Evolutionary conservation across 35 echinoderm and acorn worm species (phyloP).

Genomic region (Apostichopus japonicus): DNA sequence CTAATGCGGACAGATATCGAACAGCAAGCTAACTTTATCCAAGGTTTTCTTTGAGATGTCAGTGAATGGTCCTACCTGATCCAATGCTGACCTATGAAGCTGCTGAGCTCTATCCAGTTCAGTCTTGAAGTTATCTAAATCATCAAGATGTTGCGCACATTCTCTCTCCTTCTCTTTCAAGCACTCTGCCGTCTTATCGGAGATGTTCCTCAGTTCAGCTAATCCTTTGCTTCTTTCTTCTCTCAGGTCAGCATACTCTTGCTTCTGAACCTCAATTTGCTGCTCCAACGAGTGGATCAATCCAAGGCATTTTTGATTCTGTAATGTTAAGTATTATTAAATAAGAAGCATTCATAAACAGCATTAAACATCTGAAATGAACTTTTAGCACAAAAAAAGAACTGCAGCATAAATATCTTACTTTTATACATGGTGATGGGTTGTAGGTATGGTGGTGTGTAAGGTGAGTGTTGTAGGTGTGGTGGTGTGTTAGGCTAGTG

Average conservation of each 20-base stretch:
- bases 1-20: no score
- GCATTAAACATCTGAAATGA: no score
- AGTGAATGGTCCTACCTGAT: slow-evolving; percentile 48
- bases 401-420: no score
- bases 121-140: not conserved
- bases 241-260: not conserved
- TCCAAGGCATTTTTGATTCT: slow-evolving; percentile 57
- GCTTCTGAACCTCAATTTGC: slow-evolving; percentile 42
- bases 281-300: slow-evolving; percentile 40
- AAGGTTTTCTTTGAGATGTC: not conserved
- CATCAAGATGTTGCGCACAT: not conserved
- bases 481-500: no score
- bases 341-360: no score
- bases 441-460: no score
- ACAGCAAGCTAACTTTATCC: no score
- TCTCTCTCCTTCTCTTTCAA: slow-evolving; percentile 39
- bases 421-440: no score
- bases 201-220: slow-evolving; percentile 59
- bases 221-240: slow-evolving; percentile 18
- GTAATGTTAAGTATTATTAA: not conserved
- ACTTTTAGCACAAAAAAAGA: no score
- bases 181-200: slow-evolving; percentile 30
- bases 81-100: slow-evolving; percentile 77
- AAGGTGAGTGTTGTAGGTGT: no score
- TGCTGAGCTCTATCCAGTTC: slow-evolving; percentile 59